phyloP scores from a whole-genome alignment of 2,797 vertebrate species.

The Echeneis naucrates region DNA sequence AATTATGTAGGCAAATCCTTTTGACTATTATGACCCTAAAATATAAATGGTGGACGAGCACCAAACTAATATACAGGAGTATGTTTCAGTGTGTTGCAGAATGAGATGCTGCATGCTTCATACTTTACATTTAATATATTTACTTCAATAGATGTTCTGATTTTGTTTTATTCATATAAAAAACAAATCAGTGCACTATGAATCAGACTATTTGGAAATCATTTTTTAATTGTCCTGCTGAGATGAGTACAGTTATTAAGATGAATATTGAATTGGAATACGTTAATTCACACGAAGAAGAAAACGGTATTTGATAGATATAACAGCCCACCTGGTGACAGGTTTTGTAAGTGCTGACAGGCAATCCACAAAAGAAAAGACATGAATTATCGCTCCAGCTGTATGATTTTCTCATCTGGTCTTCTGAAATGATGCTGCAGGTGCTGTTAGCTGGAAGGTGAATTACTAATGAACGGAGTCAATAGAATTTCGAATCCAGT shows the following conservation, averaged over 20 bases:
- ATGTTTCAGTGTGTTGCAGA: too few relatives aligned
- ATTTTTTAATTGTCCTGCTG: conserved; percentile 8
- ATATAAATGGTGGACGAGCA: not conserved
- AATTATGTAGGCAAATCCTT: not conserved
- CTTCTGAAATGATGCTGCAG: conserved; percentile 53
- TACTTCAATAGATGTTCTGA: not conserved
- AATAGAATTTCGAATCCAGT: conserved; percentile 64
- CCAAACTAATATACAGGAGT: not conserved
- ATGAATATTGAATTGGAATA: conserved; percentile 29
- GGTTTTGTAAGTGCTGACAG: conserved; percentile 40
- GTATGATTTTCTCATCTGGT: conserved; percentile 46
- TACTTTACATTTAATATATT: not conserved
- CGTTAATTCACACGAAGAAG: conserved; percentile 22
- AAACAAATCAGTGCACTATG: not conserved
- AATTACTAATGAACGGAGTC: conserved; percentile 58
- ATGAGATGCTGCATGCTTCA: not conserved
- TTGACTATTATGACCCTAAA: not conserved
- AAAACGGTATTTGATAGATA: conserved; percentile 33
- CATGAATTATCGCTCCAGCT: conserved; percentile 36
- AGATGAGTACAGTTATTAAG: conserved; percentile 5
- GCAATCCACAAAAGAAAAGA: conserved; percentile 27
- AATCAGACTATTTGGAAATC: conserved; percentile 1
- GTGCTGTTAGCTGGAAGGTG: conserved; percentile 38
- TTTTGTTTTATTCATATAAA: conserved; percentile 20
- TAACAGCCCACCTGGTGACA: conserved; percentile 16